Base-by-base conservation (phyloP, 2,113 vertebrate species). In the Oceanodroma tethys region DNA sequence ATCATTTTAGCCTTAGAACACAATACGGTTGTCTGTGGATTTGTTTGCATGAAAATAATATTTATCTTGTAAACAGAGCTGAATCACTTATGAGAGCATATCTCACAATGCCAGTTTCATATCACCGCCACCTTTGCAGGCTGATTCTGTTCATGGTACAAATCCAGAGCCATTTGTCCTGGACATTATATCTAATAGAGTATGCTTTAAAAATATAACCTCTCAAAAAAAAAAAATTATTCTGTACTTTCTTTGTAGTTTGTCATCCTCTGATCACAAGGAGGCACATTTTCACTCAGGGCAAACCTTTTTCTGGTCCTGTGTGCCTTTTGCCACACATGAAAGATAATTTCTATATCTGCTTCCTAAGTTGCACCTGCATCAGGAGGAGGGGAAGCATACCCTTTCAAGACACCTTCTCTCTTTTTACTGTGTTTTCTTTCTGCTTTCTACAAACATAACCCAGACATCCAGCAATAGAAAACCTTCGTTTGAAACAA, bases 31-130 rank as follows among this genome's bases (percentile, higher is more conserved):
- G 86, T 95, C 88, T 68, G 47, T 59, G 92, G 84, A 81, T 91
- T 94, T 73, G 1, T 92, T 93, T 75, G 36, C 90, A 58, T 79
- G 90, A 96, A 93, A 95, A 86, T 67, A 92, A 97, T 78, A 94
- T 98, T 96, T 96, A 70, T 95, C 91, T 81, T 80, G 21, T 79
- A 85, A 91, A 88, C 40, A 72, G 73, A 86, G 16, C 43, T 97
- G 86, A 97, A 97, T 97, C 53, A 97, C 94, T 97, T 97, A 96
- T 62, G 81, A 97, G 20, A 82, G 16, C 21, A 16, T 92, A 93
- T 79, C 95, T 97, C 94, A 86, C 84, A 88, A 62, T 81, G 86
- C 73, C 90, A 90, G 81, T 95, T 97, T 93, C 90, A 63, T 95
- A 94, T 93, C 19, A 42, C 75, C 15, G 34, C 63, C 62, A 91